Evolutionary conservation across 2,888 invertebrate species (phyloP).

Genomic region (Conchocele bisecta): DNA sequence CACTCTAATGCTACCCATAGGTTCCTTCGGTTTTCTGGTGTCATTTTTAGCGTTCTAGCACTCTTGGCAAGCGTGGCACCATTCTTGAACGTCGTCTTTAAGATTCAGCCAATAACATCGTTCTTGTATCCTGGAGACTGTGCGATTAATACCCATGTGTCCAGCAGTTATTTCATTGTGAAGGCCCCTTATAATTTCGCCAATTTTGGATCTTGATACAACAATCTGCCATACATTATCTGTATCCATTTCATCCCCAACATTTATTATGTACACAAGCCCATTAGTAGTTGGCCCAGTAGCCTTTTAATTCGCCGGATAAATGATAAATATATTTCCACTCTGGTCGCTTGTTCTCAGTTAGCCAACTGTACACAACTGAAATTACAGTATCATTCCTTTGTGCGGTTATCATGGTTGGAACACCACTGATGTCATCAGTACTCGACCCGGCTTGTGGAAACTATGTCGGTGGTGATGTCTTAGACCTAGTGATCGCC

Average conservation of each 20-base stretch:
- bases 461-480: no score
- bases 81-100: neutral
- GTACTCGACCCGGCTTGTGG: no score
- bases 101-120: neutral
- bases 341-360: neutral
- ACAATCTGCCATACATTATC: neutral
- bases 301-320: neutral
- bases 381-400: neutral
- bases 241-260: neutral
- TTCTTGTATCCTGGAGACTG: neutral
- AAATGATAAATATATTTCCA: neutral
- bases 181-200: neutral
- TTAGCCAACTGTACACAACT: neutral
- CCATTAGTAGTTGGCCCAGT: neutral
- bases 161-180: conserved; percentile 4
- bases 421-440: no score
- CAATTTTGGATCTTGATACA: neutral
- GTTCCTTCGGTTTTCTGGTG: neutral
- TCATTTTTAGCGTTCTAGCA: neutral
- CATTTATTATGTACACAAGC: neutral
- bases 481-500: no score
- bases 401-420: neutral
- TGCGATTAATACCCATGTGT: neutral
- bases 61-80: neutral
- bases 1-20: neutral